A percentile compares a stretch with the other conserved stretches of the same genome.
Conservation (phyloP, 2,797 vertebrate genomes). For the Aldrovandia affinis region DNA sequence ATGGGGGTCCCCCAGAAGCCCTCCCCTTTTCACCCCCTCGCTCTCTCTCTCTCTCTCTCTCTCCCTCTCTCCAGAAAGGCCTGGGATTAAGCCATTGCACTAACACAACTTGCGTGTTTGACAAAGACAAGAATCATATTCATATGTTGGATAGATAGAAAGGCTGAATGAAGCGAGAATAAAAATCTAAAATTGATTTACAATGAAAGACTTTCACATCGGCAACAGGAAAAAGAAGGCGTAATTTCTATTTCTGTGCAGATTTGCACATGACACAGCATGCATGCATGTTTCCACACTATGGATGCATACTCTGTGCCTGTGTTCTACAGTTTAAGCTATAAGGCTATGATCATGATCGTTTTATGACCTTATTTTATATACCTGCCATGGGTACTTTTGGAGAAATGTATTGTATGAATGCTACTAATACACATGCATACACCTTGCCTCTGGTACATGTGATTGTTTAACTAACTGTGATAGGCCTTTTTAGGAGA, state of each 20-base stretch:
- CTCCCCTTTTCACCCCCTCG: constrained; percentile 36
- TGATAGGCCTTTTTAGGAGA: neutral
- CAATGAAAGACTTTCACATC: neutral
- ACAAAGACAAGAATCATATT: constrained; percentile 18
- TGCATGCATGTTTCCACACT: neutral
- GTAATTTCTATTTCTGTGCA: neutral
- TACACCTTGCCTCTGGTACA: neutral
- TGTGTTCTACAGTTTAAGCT: neutral
- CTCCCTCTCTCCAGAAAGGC: constrained; percentile 25
- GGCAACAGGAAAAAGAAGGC: neutral
- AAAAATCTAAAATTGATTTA: neutral
- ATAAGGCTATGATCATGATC: neutral
- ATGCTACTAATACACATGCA: neutral
- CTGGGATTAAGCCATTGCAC: constrained; percentile 1
- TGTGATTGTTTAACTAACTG: neutral
- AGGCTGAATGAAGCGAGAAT: neutral
- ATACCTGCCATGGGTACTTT: neutral
- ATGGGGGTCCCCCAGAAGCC: constrained; percentile 15
- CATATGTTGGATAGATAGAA: neutral
- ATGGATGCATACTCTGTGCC: neutral
- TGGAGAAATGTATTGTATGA: neutral
- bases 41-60: neutral
- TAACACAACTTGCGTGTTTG: constrained; percentile 17
- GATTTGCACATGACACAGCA: constrained; percentile 12
- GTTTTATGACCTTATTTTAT: neutral